Conservation (phyloP, 2,113 vertebrate species). For the Cyrtonyx montezumae region DNA sequence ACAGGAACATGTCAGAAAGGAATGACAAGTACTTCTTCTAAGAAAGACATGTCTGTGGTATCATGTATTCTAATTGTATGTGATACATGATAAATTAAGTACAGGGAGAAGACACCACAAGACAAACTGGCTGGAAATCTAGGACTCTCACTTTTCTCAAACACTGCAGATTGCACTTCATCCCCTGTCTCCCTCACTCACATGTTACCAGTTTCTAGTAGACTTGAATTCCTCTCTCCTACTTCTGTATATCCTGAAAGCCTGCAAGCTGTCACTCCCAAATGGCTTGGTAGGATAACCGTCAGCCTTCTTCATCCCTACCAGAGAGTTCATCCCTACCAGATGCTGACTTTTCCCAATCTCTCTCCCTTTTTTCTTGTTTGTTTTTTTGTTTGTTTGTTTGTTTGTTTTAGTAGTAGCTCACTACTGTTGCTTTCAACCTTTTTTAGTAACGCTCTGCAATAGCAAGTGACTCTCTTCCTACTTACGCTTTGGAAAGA, state of each 20-base stretch:
- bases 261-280: slow-evolving; percentile 26
- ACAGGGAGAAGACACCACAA: neutral
- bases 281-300: neutral
- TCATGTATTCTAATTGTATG: accelerated
- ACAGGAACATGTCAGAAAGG: neutral
- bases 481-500: neutral
- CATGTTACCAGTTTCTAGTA: neutral
- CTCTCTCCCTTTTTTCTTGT: too few relatives aligned
- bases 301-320: neutral
- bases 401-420: neutral
- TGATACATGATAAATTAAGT: neutral
- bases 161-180: neutral
- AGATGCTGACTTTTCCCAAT: too few relatives aligned
- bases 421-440: neutral
- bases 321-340: neutral
- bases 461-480: neutral
- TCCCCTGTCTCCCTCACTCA: neutral
- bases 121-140: neutral
- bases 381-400: too few relatives aligned
- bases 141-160: neutral
- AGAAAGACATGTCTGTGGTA: neutral
- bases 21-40: neutral
- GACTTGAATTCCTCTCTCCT: neutral
- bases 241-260: neutral
- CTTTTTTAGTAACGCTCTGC: too few relatives aligned